Conservation (phyloP, 1,140 invertebrate species). For the Macrostomum lignano region DNA sequence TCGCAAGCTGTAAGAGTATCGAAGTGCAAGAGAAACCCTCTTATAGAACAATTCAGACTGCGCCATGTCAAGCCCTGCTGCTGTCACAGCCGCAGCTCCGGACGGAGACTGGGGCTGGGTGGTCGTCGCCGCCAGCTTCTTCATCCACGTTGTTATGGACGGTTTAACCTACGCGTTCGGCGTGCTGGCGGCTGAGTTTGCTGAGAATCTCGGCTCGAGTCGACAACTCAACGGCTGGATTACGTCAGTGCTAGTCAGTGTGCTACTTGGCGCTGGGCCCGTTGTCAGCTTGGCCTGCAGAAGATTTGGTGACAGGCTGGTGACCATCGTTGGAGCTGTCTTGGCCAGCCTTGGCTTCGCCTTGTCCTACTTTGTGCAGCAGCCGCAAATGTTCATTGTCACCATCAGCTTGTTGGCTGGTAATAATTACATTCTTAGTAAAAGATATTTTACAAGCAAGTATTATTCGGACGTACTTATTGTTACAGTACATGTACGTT, state of each 20-base stretch:
- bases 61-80: slow-evolving; percentile 6
- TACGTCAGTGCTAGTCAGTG: not conserved
- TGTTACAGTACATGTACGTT: too few species aligned
- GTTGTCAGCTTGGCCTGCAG: not conserved
- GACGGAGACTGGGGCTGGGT: slow-evolving; percentile 49
- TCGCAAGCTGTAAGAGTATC: too few species aligned
- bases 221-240: not conserved
- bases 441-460: too few species aligned
- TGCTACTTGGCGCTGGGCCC: not conserved
- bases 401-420: too few species aligned
- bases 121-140: slow-evolving; percentile 66
- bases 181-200: slow-evolving; percentile 6
- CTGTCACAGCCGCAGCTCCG: slow-evolving; percentile 12
- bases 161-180: slow-evolving; percentile 31
- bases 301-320: not conserved
- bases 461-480: too few species aligned
- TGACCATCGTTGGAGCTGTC: not conserved
- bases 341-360: too few species aligned
- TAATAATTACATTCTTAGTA: too few species aligned
- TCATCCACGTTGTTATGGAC: slow-evolving; percentile 83
- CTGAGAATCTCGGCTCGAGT: slow-evolving; percentile 40
- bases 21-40: too few species aligned
- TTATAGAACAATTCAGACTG: slow-evolving; percentile 1
- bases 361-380: too few species aligned
- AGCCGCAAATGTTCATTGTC: too few species aligned